Base-by-base conservation (phyloP, 2,113 vertebrate species). In the Acinonyx jubatus region DNA sequence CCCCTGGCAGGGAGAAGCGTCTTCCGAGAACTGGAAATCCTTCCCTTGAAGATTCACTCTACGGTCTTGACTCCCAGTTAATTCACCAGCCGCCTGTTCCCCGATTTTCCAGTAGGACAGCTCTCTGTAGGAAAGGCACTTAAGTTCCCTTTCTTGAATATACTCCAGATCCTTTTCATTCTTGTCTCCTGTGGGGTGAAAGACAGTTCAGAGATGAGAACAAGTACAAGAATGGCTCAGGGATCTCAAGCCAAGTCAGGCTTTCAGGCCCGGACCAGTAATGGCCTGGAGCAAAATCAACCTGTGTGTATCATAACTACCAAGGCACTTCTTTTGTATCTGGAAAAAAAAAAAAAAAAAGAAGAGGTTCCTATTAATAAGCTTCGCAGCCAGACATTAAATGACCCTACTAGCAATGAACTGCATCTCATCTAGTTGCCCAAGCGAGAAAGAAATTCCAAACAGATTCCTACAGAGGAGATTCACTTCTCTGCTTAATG, bases 161-260 rank as follows among this genome's bases (percentile, higher is more conserved):
- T 50, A 63, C 14, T 63, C 82, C 89, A 65, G 41, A 31, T 80
- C 82, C 27, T 86, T 55, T 86, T 12, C 65, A n/a, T 73, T 63
- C 73, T 41, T 80, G 82, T 86, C 52, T 92, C 89, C 94, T 96
- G 33, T 3, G 52, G 31, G 82, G 63, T 92, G 36, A 80, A 80
- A 92, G 82, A 71, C 33, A 87, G 52, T 79, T 87, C 45, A 15
- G 69, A 74, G 52, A 50, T 92, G 73, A 95, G 94, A 84, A 63
- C 9, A 52, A 52, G 57, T 65, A 74, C 61, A 89, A 41, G 27
- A 55, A 1, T 33, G 78, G 41, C 6, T 69, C 65, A 80, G 73
- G 41, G 71, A 68, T 29, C 48, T 78, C 74, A 78, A 48, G 74
- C 14, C 41, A 78, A 16, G 74, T 38, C 14, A 33, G 31, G 13